Percentiles rank a stretch among this genome's conserved stretches.
Evolutionary conservation across 2,113 vertebrate genomes (phyloP).

Genomic region (Microtus pennsylvanicus): DNA sequence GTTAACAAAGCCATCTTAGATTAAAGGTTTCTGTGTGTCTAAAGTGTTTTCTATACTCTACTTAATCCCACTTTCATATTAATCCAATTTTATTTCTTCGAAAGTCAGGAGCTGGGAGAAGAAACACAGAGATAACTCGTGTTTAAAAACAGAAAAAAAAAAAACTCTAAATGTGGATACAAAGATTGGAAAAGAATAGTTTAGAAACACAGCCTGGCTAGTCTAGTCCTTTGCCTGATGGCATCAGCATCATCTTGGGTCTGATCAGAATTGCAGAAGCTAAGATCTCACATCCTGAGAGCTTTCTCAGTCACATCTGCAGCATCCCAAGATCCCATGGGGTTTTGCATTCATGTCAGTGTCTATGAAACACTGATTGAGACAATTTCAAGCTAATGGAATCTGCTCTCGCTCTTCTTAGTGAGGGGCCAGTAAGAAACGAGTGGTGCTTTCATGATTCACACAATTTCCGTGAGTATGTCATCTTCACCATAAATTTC

Average conservation of each 20-base stretch:
- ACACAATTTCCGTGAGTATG: background rate
- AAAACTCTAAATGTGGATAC: conserved; percentile 15
- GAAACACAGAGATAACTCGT: conserved; percentile 17
- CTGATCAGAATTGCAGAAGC: background rate
- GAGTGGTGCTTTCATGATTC: background rate
- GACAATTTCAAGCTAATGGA: background rate
- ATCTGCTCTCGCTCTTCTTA: conserved; percentile 10
- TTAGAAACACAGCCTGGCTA: background rate
- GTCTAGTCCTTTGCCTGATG: background rate
- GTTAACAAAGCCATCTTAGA: background rate
- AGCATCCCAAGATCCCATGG: background rate
- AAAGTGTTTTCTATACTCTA: conserved; percentile 29
- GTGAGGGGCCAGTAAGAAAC: background rate
- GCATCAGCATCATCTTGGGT: background rate
- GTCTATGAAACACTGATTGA: background rate
- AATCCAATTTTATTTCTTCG: conserved; percentile 64
- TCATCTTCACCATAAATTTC: conserved; percentile 2
- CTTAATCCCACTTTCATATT: conserved; percentile 16
- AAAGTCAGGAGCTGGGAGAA: conserved; percentile 50
- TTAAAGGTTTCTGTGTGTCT: background rate
- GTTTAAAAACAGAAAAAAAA: conserved; percentile 20
- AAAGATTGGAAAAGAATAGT: background rate
- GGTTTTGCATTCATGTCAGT: background rate
- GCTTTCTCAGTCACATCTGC: background rate
- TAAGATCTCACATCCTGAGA: background rate